Evolutionary conservation across 2,113 vertebrate species (phyloP).

Genomic region (Calcarius ornatus): DNA sequence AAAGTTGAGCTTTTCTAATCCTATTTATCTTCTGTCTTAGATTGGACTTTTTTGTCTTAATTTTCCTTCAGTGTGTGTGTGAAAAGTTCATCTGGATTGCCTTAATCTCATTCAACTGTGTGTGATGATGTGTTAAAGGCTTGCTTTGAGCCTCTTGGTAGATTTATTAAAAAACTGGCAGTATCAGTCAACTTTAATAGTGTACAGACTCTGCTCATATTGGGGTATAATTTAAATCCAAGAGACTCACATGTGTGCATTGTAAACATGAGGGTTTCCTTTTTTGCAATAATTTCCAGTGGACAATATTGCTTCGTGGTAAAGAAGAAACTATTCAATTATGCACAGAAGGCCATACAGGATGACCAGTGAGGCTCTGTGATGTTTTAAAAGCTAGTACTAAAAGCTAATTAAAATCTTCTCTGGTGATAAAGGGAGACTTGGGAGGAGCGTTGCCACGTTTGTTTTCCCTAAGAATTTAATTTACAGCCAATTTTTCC

Average conservation of each 20-base stretch:
- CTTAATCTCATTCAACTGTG: not conserved
- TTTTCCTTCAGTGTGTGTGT: not conserved
- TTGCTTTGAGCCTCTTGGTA: not conserved
- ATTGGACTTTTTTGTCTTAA: constrained; percentile 35
- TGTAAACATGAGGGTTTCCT: constrained; percentile 30
- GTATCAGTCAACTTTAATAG: constrained; percentile 20
- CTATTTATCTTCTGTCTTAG: not conserved
- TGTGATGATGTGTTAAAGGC: not conserved
- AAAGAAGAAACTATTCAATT: constrained; percentile 36
- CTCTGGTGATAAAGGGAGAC: constrained; percentile 75
- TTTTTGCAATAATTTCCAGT: constrained; percentile 26
- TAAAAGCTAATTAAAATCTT: constrained; percentile 83
- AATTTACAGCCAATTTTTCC: constrained; percentile 81
- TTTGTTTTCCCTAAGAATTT: constrained; percentile 80
- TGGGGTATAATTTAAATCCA: not conserved
- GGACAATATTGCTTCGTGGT: constrained; percentile 2
- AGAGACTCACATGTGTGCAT: not conserved
- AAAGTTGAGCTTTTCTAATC: constrained; percentile 36
- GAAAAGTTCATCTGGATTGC: constrained; percentile 41
- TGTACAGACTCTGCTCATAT: not conserved
- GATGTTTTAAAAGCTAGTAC: constrained; percentile 72
- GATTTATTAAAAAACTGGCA: constrained; percentile 31
- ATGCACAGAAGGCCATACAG: constrained; percentile 30
- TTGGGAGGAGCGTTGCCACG: constrained; percentile 66
- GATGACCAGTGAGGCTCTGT: constrained; percentile 63